phyloP scores from a whole-genome alignment of 2,797 vertebrate species.

The Acanthopagrus latus region DNA sequence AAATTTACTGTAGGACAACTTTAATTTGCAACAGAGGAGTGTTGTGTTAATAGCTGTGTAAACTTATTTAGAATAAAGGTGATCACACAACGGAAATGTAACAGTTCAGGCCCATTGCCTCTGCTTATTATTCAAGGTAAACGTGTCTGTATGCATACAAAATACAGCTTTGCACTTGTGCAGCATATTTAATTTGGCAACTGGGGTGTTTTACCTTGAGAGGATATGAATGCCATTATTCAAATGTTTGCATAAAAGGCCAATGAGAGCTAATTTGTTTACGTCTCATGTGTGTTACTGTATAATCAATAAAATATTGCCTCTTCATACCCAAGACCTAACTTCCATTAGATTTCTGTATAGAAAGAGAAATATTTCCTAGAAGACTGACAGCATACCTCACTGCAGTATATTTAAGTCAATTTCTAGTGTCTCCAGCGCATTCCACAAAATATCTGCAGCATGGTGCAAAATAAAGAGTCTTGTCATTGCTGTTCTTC shows the following conservation, averaged over 20 bases:
- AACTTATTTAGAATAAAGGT: conserved; percentile 3
- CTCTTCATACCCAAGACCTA: not conserved
- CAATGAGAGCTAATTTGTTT: not conserved
- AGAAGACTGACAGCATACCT: not conserved
- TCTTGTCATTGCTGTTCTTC: not conserved
- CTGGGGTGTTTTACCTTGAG: conserved; percentile 6
- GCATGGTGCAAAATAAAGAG: not conserved
- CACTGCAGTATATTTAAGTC: not conserved
- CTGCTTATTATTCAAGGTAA: conserved; percentile 4
- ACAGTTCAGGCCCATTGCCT: not conserved
- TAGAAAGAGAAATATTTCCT: not conserved
- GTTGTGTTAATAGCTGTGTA: not conserved
- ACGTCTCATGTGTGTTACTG: not conserved
- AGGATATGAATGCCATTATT: not conserved
- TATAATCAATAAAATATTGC: not conserved
- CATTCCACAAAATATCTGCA: not conserved
- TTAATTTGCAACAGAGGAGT: conserved; percentile 1
- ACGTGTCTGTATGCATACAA: conserved; percentile 1
- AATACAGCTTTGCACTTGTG: not conserved
- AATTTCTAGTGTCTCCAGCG: not conserved
- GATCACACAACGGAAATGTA: not conserved
- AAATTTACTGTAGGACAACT: not conserved
- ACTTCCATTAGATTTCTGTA: not conserved
- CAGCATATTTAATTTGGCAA: conserved; percentile 3
- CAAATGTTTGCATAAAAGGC: not conserved